Percentiles rank a stretch among this genome's conserved stretches.
Conservation (phyloP, 2,888 invertebrate species). For the Eristalis intricaria region DNA sequence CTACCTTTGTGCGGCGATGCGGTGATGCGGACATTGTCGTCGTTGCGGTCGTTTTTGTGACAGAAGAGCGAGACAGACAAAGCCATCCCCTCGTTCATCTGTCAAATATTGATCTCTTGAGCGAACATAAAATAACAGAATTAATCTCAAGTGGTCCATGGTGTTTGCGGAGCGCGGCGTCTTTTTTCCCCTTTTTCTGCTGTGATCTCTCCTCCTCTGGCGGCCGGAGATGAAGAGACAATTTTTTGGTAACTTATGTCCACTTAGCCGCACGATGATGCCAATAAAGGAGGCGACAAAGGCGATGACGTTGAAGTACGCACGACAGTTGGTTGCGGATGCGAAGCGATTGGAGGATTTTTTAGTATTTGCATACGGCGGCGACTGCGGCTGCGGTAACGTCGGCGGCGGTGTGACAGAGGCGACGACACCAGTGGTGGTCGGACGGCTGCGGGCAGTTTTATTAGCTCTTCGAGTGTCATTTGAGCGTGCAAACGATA, state of each 20-base stretch:
- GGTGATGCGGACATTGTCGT: neutral
- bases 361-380: conserved; percentile 63
- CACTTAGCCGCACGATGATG: conserved; percentile 72
- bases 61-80: conserved; percentile 14
- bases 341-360: conserved; percentile 29
- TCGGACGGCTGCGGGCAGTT: conserved; percentile 51
- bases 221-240: conserved; percentile 65
- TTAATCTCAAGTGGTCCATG: conserved; percentile 71
- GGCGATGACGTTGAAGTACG: conserved; percentile 66
- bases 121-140: conserved; percentile 72
- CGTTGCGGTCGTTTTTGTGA: neutral
- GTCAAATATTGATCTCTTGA: conserved; percentile 71
- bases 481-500: conserved; percentile 61
- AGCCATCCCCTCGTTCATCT: conserved; percentile 47
- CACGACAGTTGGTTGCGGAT: conserved; percentile 19
- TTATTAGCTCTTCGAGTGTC: conserved; percentile 65
- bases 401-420: neutral
- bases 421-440: conserved; percentile 19
- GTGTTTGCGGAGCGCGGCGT: conserved; percentile 64
- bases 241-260: conserved; percentile 72
- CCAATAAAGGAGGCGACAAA: conserved; percentile 71
- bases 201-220: conserved; percentile 18
- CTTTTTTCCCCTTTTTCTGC: conserved; percentile 27
- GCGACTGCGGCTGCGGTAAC: neutral
- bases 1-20: neutral